Evolutionary conservation across 2,797 vertebrate species (phyloP).

Genomic region (Tolypeutes matacus): DNA sequence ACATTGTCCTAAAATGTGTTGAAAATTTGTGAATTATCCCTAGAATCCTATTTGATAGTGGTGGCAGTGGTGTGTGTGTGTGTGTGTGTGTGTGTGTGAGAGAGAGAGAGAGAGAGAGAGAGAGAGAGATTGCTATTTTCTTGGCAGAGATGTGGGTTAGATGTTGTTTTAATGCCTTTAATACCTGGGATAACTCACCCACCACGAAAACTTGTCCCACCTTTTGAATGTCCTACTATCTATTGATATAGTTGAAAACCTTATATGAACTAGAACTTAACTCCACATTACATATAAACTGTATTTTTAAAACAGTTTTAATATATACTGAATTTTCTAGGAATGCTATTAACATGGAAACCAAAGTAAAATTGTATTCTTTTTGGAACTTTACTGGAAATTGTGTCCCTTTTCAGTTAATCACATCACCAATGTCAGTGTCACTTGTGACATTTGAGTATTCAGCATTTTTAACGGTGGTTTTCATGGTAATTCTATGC

Average conservation of each 20-base stretch:
- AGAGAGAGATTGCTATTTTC: background rate
- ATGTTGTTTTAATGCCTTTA: background rate
- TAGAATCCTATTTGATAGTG: background rate
- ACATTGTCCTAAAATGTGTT: background rate
- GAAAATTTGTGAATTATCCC: background rate
- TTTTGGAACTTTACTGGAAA: background rate
- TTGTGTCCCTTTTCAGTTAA: background rate
- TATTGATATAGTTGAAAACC: background rate
- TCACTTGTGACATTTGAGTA: background rate
- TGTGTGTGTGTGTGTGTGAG: background rate
- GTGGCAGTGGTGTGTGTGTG: no score
- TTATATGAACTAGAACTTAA: background rate
- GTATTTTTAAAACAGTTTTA: background rate
- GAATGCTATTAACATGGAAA: background rate
- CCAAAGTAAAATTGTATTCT: conserved; percentile 9
- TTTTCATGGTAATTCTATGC: background rate
- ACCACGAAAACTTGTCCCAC: background rate
- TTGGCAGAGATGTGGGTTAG: background rate
- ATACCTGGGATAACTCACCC: background rate
- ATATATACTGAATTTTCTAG: background rate
- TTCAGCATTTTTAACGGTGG: background rate
- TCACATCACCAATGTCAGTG: rapidly evolving
- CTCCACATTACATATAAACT: background rate
- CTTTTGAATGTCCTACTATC: background rate
- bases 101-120: no score